Base-by-base conservation (phyloP, 2,113 vertebrate species). In the Phainopepla nitens region DNA sequence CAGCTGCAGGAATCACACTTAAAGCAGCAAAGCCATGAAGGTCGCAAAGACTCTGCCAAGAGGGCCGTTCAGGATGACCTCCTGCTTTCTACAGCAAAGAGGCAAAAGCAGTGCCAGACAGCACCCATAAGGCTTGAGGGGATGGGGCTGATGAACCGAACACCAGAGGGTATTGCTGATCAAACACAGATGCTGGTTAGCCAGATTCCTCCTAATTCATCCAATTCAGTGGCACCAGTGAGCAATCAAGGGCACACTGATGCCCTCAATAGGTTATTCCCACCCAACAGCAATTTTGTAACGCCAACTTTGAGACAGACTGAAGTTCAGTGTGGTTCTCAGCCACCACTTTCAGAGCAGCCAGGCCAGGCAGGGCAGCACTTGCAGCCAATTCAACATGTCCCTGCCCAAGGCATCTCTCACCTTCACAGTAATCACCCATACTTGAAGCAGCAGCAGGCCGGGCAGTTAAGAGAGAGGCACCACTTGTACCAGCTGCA, bases 401-500 rank as follows among this genome's bases (percentile, higher is more conserved):
- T 95, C 61, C 96, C 98, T 20, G 64, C 97, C 73, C 99, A 98
- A 96, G 96, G 98, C 15, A 97, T 98, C 18, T 98, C 98, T 89
- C 99, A 99, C 87, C 97, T 99, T 54, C 98, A 98, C 49, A 98
- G 97, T 53, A 99, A 98, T 79, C 99, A 99, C 56, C 98, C 97
- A 0, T 99, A 99, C 95, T 89, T 99, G 94, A 99, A 99, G 93
- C 99, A 99, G 29, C 98, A 98, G 81, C 98, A 98, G 89, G 96
- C 96, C n/a, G 98, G 98, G 21, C 98, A 98, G 71, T 35, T 98
- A 50, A 97, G 98, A 89, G 98, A 98, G 44, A 97, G 98, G 75
- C 99, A 99, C 96, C 99, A 99, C 69, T 96, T 99, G 49, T 99
- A 99, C 92, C 99, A 99, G 88, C 96, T 99, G 82, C 99, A 99